Base-by-base conservation (phyloP, 2,888 invertebrate species). In the Drosophila birchii region DNA sequence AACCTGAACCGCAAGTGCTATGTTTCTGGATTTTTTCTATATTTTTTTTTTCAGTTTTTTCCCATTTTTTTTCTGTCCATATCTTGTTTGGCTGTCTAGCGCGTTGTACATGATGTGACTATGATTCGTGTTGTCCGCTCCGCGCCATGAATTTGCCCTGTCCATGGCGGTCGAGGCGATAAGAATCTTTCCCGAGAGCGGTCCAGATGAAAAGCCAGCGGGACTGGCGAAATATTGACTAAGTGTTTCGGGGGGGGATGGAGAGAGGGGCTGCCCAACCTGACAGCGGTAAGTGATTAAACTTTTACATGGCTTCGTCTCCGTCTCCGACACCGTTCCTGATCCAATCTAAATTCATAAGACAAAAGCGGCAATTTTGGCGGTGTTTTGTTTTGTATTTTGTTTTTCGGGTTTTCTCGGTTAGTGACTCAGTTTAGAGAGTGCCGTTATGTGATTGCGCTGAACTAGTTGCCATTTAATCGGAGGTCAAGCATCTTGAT, bases 91-190 rank as follows among this genome's bases (percentile, higher is more conserved):
- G 69, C 59, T 69, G 69, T 78, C 87, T 86, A 88, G 86, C 78
- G 71, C 76, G 82, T 75, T 81, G 87, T 75, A 85, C 86, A 87
- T 86, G 85, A 86, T 86, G 89, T 89, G 86, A 86, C 86, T 86
- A 89, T 89, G 89, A 85, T 81, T 70, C 76, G 57, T 64, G 63
- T 58, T 60, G 44, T 61, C 60, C 29, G 29, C 29, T 29, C 8
- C 29, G 29, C 6, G 29, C 29, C 79, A 86, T 81, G 85, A 85
- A 83, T 89, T 81, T 78, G 63, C 73, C 77, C 72, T 75, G 86
- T 83, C 72, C 73, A 73, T 56, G 56, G 64, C 63, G 70, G 63
- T 68, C 79, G 84, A 77, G 76, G 81, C 81, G 87, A 88, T 88
- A 88, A 87, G 83, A 86, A 90, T 87, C 75, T 72, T 45, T 76